Base-by-base conservation (phyloP, 2,113 vertebrate genomes). In the Symphodus melops region DNA sequence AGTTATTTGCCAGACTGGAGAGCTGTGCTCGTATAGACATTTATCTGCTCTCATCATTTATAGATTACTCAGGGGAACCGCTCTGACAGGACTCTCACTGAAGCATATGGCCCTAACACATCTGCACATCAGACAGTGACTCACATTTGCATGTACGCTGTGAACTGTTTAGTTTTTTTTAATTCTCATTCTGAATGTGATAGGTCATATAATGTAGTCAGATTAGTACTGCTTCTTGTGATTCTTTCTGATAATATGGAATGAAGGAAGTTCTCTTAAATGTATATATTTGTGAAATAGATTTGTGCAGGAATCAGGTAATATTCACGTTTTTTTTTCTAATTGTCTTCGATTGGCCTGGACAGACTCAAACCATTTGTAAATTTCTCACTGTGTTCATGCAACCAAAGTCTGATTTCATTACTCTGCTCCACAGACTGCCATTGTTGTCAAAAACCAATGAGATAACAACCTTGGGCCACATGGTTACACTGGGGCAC, bases 11-110 rank as follows among this genome's bases (percentile, higher is more conserved):
- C 66, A 77, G 33, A 11, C n/a, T 60, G 62, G 4, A 57, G 44
- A 58, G 37, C 61, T 70, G 52, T 63, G 33, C 68, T 85, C 68
- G 16, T 17, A 19, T 21, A 62, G 68, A 41, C 52, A 75, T 77
- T 74, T 68, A 74, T 81, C 75, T 82, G 58, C 61, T 71, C 68
- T 75, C 59, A 86, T 67, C 69, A 86, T 71, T 83, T 77, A 76
- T 74, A 46, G 56, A 72, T 72, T 48, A 8, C 82, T 81, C 64
- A 9, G 10, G 68, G 68, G 72, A 75, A 74, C 14, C 57, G 49
- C 49, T 77, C 36, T 76, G 72, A 68, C 59, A 14, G 62, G 28
- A 53, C 60, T 65, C 52, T 68, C 44, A 25, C n/a, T 74, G 46
- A 61, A 64, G 44, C 52, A 63, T 48, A 70, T 57, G 68, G 46